These are phyloP conservation scores for Drosophila lutescens DNA, from an alignment of 2,888 invertebrate species.

Conservation along the genomic window DNA sequence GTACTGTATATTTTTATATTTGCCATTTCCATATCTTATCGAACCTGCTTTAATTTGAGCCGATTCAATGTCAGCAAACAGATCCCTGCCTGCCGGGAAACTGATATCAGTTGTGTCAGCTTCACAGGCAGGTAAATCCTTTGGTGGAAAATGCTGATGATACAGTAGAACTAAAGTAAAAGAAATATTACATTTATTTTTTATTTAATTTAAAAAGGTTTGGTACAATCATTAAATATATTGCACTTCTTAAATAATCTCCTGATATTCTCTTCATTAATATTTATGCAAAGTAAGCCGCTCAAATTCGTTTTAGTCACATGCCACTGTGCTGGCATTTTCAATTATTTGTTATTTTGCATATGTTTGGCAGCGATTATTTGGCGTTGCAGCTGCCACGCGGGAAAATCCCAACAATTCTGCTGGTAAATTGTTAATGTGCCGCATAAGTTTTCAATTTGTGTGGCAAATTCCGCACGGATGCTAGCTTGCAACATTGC, in stretches of 20 bases:
- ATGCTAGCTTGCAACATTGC: constrained; percentile 46
- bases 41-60: constrained; percentile 5
- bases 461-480: constrained; percentile 68
- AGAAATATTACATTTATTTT: not conserved
- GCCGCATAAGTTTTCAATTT: constrained; percentile 78
- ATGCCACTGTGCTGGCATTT: constrained; percentile 43
- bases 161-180: constrained; percentile 1
- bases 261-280: too few species aligned
- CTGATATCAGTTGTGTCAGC: constrained; percentile 4
- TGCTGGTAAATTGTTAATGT: constrained; percentile 76
- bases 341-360: constrained; percentile 59
- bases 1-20: constrained; percentile 15
- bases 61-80: constrained; percentile 17
- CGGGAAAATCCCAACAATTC: constrained; percentile 66
- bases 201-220: not conserved
- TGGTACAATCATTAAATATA: too few species aligned
- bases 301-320: not conserved
- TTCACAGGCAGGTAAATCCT: constrained; percentile 6
- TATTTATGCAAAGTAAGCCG: not conserved
- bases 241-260: too few species aligned
- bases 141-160: not conserved
- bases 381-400: constrained; percentile 58
- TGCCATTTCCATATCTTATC: constrained; percentile 38
- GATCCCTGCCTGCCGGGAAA: not conserved
- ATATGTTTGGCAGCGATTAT: constrained; percentile 43